These are phyloP conservation scores for Ferrisia virgata DNA, from an alignment of 2,888 invertebrate genomes.

Conservation along the genomic window DNA sequence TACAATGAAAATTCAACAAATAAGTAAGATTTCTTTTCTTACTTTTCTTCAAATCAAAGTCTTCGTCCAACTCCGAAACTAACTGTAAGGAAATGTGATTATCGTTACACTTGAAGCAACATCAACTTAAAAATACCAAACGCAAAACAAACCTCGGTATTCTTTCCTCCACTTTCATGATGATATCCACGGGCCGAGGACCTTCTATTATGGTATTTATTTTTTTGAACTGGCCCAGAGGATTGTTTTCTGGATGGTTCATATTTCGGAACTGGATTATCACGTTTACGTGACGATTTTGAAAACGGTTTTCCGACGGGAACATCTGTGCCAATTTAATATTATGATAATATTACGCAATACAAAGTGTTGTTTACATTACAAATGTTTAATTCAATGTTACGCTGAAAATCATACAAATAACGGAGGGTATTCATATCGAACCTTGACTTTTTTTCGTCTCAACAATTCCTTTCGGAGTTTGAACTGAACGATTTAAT, in stretches of 20 bases:
- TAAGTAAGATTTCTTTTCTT: conserved; percentile 91
- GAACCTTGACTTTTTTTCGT: conserved; percentile 42
- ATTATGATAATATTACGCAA: not conserved
- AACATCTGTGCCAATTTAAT: conserved; percentile 2
- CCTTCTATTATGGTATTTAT: conserved; percentile 25
- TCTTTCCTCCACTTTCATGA: conserved; percentile 42
- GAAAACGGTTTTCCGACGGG: conserved; percentile 19
- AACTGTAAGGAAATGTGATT: conserved; percentile 24
- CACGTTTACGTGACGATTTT: conserved; percentile 32
- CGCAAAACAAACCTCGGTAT: conserved; percentile 31
- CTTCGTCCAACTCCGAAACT: conserved; percentile 55
- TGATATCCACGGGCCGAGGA: conserved; percentile 36
- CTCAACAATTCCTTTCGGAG: conserved; percentile 42
- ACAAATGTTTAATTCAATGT: not conserved
- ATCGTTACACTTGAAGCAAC: too few species aligned
- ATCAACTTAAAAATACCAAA: too few species aligned
- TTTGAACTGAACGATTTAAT: conserved; percentile 54
- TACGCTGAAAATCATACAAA: not conserved
- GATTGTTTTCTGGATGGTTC: not conserved
- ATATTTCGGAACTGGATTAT: not conserved
- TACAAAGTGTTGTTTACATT: not conserved
- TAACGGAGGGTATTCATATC: not conserved
- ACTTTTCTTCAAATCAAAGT: conserved; percentile 60
- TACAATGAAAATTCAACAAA: conserved; percentile 87
- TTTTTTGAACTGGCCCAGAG: not conserved